Base-by-base conservation (phyloP, 2,113 vertebrate species). In the Odocoileus virginianus region DNA sequence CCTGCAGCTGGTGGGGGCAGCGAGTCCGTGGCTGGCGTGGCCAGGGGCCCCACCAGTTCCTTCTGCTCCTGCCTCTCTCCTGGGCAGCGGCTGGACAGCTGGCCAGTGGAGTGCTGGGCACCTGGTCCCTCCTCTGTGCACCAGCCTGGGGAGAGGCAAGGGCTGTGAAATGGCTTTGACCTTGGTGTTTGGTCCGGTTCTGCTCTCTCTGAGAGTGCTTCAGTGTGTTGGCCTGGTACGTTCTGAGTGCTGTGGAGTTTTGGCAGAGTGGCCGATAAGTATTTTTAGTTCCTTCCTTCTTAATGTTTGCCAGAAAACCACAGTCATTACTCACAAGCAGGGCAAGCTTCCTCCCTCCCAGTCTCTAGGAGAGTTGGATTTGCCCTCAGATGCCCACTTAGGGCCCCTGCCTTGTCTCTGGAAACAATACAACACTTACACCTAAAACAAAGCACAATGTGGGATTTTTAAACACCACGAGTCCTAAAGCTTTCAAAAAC, bases 271-370 rank as follows among this genome's bases (percentile, higher is more conserved):
- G 94, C 96, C 28, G 4, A 17, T 93, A 90, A 96, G 96, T 98
- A 98, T 98, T 98, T 98, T 98, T 98, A 98, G 97, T 97, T 97
- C 91, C 93, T 98, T 98, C 96, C 91, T 98, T 84, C 94, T 96
- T 94, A 93, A 93, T 95, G 97, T 92, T 96, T 92, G 97, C 98
- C 82, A 97, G 91, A 47, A 98, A 98, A 94, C 71, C 91, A 82
- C 93, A 96, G 67, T 94, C 87, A 43, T 93, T 95, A 98, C 98
- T 98, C 76, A 95, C 27, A 79, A 91, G 78, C 94, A 52, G 47
- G 82, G n/a, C 86, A 87, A 45, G 54, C 50, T 83, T 71, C 89
- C 87, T 91, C 33, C 88, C 86, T n/a, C 93, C 89, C 21, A 0
- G 87, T 30, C 87, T 91, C 87, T 88, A 67, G 94, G 36, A 90